Conservation (phyloP, 1,140 invertebrate species). For the Tetranychus cinnabarinus region DNA sequence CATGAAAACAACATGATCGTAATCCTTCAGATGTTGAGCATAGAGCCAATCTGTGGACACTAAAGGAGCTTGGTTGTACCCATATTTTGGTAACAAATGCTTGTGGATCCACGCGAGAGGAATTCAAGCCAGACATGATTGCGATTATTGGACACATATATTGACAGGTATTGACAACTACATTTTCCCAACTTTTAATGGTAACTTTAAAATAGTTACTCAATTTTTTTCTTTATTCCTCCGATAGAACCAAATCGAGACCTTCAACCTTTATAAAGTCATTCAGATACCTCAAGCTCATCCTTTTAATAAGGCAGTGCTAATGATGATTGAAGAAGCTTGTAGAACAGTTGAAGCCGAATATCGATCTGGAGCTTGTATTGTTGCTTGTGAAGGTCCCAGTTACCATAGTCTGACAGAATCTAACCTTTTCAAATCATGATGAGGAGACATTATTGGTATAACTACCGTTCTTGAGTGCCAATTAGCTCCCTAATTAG, state of each 20-base stretch:
- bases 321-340: constrained; percentile 35
- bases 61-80: constrained; percentile 64
- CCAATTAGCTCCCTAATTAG: constrained; percentile 72
- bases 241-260: constrained; percentile 29
- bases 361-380: constrained; percentile 45
- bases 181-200: constrained; percentile 7
- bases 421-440: constrained; percentile 55
- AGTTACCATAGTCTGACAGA: constrained; percentile 80
- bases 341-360: constrained; percentile 32
- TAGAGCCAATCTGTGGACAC: constrained; percentile 82
- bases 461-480: constrained; percentile 96
- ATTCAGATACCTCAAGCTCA: constrained; percentile 79
- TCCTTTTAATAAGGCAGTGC: constrained; percentile 48
- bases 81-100: constrained; percentile 76
- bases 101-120: constrained; percentile 68
- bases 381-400: constrained; percentile 80
- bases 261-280: constrained; percentile 69
- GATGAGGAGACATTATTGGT: constrained; percentile 75
- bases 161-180: constrained; percentile 38
- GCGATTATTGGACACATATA: constrained; percentile 74
- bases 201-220: not conserved
- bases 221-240: constrained; percentile 1
- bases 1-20: constrained; percentile 60
- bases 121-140: constrained; percentile 63
- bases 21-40: constrained; percentile 73